These are phyloP conservation scores for Kryptopterus vitreolus DNA, from an alignment of 2,797 vertebrate species.

Conservation along the genomic window DNA sequence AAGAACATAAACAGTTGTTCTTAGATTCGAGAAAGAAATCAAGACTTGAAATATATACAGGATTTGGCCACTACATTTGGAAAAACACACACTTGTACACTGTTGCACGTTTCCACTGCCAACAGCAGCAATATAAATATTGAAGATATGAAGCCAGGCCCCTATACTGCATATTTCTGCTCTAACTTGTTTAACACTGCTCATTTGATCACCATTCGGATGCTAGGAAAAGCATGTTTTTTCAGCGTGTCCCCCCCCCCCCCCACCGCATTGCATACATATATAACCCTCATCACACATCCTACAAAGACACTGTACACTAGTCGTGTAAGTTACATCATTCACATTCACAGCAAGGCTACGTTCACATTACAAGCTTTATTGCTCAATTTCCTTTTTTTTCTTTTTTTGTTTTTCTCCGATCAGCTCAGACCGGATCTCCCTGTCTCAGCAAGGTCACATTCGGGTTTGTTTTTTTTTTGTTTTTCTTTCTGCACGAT, in stretches of 20 bases:
- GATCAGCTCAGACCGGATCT: neutral
- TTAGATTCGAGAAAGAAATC: neutral
- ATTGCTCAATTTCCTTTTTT: neutral
- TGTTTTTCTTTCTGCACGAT: neutral
- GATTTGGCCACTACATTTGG: conserved; percentile 5
- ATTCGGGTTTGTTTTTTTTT: too few species aligned
- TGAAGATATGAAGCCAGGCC: neutral
- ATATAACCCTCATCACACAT: neutral
- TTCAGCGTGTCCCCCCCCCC: too few species aligned
- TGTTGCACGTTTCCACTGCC: neutral
- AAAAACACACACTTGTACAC: conserved; percentile 14
- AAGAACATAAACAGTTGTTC: neutral
- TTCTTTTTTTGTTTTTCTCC: too few species aligned
- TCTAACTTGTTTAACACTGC: neutral
- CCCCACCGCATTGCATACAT: neutral
- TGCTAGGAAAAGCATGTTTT: conserved; percentile 9
- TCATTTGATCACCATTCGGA: neutral
- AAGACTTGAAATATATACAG: neutral
- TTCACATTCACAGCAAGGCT: conserved; percentile 14
- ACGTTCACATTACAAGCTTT: conserved; percentile 13
- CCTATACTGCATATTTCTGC: neutral
- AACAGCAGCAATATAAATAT: neutral
- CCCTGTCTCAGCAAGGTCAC: too few species aligned
- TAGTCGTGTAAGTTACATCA: neutral
- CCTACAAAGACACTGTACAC: neutral